Conservation (phyloP, 92 coral and sea anemone genomes). For the Phenganax subtilis region DNA sequence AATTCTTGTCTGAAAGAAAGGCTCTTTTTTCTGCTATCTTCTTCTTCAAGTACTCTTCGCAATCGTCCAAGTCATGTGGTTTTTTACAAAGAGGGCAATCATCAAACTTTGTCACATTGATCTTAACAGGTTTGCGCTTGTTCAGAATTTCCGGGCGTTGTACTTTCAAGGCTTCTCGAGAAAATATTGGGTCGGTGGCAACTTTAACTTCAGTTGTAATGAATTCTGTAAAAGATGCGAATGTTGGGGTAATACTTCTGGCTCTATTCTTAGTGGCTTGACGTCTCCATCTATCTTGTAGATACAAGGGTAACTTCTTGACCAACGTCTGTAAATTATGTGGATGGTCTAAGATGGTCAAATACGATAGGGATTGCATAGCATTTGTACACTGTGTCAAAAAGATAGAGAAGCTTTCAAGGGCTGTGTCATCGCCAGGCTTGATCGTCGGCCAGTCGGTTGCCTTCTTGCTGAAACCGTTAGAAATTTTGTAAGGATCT, state of each 20-base stretch:
- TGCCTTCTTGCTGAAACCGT: conserved; percentile 42
- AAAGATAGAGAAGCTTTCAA: conserved; percentile 44
- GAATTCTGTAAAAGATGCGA: conserved; percentile 35
- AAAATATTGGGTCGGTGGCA: conserved; percentile 51
- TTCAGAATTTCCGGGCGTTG: conserved; percentile 7
- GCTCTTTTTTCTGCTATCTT: conserved; percentile 15
- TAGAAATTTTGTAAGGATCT: conserved; percentile 44
- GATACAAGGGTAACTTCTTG: conserved; percentile 42
- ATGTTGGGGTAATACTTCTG: conserved; percentile 16
- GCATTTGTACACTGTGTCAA: conserved; percentile 52
- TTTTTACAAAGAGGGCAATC: conserved; percentile 27
- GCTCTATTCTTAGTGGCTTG: conserved; percentile 5
- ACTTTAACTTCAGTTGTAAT: conserved; percentile 48
- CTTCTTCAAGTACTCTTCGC: conserved; percentile 29
- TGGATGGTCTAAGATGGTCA: conserved; percentile 51
- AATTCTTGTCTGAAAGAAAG: conserved; percentile 22
- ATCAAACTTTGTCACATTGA: conserved; percentile 14
- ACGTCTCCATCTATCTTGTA: conserved; percentile 53
- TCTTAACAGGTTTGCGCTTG: neutral
- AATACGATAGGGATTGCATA: conserved; percentile 42
- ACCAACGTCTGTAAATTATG: conserved; percentile 54
- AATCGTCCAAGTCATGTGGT: conserved; percentile 39
- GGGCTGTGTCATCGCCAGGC: conserved; percentile 30
- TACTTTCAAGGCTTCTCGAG: conserved; percentile 44
- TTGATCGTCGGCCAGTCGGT: conserved; percentile 43